Evolutionary conservation across 1,140 invertebrate species (phyloP).

Genomic region (Sarcophaga peregrina): DNA sequence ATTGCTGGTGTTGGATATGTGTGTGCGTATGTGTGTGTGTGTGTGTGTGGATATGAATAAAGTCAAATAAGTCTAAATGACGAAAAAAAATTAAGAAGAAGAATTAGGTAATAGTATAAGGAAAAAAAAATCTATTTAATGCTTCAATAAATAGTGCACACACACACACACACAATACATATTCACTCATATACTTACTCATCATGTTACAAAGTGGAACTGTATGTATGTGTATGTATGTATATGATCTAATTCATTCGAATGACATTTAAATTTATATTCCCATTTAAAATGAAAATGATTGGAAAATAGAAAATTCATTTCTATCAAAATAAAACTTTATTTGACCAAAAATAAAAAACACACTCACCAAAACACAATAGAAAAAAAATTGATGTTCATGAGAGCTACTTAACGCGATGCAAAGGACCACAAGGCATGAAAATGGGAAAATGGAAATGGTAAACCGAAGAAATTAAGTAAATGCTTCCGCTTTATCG

Average conservation of each 20-base stretch:
- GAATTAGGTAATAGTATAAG: no score
- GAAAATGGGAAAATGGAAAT: no score
- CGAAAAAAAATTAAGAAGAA: not conserved
- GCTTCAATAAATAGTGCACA: slow-evolving; percentile 20
- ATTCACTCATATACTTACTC: no score
- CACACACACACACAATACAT: not conserved
- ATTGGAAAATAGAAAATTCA: not conserved
- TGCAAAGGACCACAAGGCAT: no score
- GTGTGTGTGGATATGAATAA: not conserved
- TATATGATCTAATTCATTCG: not conserved
- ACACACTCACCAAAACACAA: not conserved
- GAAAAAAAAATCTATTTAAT: slow-evolving; percentile 8
- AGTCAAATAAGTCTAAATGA: not conserved
- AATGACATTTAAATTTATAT: slow-evolving; percentile 26
- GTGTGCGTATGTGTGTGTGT: no score
- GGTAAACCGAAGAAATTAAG: no score
- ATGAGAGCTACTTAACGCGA: not conserved
- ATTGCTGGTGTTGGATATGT: not conserved
- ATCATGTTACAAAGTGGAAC: no score
- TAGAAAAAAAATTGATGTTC: not conserved
- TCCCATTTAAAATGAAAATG: slow-evolving; percentile 9
- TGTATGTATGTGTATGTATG: not conserved
- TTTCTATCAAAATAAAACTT: no score
- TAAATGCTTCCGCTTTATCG: no score
- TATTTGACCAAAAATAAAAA: not conserved